phyloP scores from a whole-genome alignment of 2,888 invertebrate genomes.

The Podabrus alpinus region DNA sequence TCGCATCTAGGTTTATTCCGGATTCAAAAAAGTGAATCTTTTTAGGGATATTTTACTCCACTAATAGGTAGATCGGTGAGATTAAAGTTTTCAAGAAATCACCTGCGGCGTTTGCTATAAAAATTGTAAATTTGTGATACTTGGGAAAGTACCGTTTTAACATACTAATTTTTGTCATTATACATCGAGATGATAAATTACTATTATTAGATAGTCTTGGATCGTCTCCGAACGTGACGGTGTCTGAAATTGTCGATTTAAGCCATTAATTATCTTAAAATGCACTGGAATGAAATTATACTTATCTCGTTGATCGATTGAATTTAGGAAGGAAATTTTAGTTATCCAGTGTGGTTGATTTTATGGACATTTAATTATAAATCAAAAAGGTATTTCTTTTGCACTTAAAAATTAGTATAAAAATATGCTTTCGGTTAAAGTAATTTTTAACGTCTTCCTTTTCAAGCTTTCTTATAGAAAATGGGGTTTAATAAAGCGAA shows the following conservation, averaged over 20 bases:
- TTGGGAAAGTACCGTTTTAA: not conserved
- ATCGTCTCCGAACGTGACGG: not conserved
- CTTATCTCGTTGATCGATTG: not conserved
- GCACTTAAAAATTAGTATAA: not conserved
- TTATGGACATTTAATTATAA: not conserved
- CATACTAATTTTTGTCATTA: not conserved
- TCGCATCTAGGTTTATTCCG: no score
- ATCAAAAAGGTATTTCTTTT: not conserved
- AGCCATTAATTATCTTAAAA: not conserved
- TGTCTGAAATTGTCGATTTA: not conserved
- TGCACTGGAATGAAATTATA: not conserved
- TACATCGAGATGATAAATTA: not conserved
- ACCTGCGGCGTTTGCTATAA: not conserved
- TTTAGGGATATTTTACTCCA: no score
- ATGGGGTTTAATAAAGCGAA: slow-evolving; percentile 4
- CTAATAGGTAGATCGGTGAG: no score
- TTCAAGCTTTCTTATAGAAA: not conserved
- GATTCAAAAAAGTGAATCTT: no score
- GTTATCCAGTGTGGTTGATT: not conserved
- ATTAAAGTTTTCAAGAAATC: not conserved
- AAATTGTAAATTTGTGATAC: not conserved
- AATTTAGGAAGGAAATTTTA: not conserved
- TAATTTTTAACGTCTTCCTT: not conserved
- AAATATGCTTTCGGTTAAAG: not conserved
- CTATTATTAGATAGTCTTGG: not conserved